A percentile compares a stretch with the other conserved stretches of the same genome.
phyloP scores from a whole-genome alignment of 2,888 invertebrate genomes.

The Nezara viridula region DNA sequence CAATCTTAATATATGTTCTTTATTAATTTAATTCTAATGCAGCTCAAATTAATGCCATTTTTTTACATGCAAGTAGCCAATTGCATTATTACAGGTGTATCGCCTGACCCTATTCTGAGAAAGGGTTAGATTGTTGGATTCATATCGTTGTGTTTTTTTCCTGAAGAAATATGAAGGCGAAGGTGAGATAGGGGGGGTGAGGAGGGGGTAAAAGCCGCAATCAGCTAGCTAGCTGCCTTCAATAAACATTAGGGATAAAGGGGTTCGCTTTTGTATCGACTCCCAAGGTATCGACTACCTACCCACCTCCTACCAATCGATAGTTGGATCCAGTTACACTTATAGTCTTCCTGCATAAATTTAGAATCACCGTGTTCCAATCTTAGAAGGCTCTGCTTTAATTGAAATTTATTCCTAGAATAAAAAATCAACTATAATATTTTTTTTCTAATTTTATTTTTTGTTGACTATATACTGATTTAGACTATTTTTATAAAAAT shows the following conservation, averaged over 20 bases:
- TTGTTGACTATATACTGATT: too few relatives aligned
- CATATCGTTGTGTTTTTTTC: background rate
- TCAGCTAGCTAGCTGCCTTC: slow-evolving; percentile 17
- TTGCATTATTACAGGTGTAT: too few relatives aligned
- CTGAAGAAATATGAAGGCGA: background rate
- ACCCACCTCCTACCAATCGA: background rate
- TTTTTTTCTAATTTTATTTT: too few relatives aligned
- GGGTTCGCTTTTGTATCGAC: background rate
- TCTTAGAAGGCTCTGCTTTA: background rate
- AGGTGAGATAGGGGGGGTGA: too few relatives aligned
- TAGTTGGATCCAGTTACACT: slow-evolving; percentile 1
- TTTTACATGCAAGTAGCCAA: too few relatives aligned
- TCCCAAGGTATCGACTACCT: background rate
- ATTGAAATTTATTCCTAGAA: background rate
- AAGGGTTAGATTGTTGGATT: background rate
- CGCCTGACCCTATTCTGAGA: background rate
- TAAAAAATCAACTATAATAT: background rate
- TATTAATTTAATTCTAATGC: too few relatives aligned
- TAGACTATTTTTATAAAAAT: too few relatives aligned
- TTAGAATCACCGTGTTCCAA: background rate
- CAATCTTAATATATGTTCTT: too few relatives aligned
- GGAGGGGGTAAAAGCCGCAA: background rate
- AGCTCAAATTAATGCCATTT: too few relatives aligned
- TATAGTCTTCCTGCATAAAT: background rate
- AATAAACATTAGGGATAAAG: slow-evolving; percentile 41